These are phyloP conservation scores for Diaperis boleti DNA, from an alignment of 2,888 invertebrate species.

Conservation along the genomic window DNA sequence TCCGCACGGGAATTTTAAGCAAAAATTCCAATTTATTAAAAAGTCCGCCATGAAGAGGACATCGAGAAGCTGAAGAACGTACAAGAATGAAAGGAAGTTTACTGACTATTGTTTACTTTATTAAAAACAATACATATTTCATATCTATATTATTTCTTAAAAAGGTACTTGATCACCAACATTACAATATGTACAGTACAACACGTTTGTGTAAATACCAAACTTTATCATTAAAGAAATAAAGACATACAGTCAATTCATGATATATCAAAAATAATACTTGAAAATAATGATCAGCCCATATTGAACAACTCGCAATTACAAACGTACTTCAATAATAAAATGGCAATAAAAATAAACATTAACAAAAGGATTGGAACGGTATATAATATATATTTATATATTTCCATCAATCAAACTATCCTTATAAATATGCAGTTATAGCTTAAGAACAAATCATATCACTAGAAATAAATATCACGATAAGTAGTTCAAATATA, in stretches of 20 bases:
- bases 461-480: constrained; percentile 42
- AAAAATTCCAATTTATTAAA: too few species aligned
- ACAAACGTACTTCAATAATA: background rate
- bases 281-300: background rate
- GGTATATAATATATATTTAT: background rate
- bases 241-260: background rate
- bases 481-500: constrained; percentile 25
- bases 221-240: constrained; percentile 19
- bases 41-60: too few species aligned
- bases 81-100: background rate
- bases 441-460: constrained; percentile 6
- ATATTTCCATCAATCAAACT: constrained; percentile 3
- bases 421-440: background rate
- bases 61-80: too few species aligned
- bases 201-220: constrained; percentile 23
- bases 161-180: constrained; percentile 32
- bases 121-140: background rate
- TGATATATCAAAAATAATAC: background rate
- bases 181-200: constrained; percentile 29
- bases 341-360: constrained; percentile 5
- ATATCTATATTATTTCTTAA: constrained; percentile 29
- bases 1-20: too few species aligned
- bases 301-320: background rate
- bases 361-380: background rate
- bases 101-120: background rate